A percentile compares a stretch with the other conserved stretches of the same genome.
These are phyloP conservation scores for Diadema setosum DNA, from an alignment of 35 echinoderm and acorn worm species.

Conservation along the genomic window DNA sequence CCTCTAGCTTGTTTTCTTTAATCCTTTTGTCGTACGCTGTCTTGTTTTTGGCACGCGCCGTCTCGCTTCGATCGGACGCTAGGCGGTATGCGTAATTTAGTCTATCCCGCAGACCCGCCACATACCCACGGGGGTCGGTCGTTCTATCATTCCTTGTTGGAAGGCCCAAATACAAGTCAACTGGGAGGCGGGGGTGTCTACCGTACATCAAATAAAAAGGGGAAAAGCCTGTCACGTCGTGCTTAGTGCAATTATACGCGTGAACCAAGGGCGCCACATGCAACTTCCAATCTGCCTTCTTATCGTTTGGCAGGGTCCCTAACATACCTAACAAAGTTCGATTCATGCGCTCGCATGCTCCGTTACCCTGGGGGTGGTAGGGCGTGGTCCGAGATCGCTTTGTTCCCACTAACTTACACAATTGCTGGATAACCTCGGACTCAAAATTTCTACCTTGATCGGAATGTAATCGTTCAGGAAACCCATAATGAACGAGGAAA, in stretches of 20 bases:
- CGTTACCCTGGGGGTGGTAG: constrained; percentile 71
- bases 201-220: constrained; percentile 62
- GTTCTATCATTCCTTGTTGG: background rate
- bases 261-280: constrained; percentile 43
- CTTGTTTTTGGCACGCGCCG: background rate
- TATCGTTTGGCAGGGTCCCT: constrained; percentile 23
- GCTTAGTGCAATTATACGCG: constrained; percentile 67
- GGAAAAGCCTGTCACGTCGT: constrained; percentile 51
- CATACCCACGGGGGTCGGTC: background rate
- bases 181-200: constrained; percentile 28
- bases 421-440: constrained; percentile 12
- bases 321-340: constrained; percentile 65
- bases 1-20: background rate
- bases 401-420: constrained; percentile 8
- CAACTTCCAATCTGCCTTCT: constrained; percentile 57
- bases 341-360: constrained; percentile 51
- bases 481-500: constrained; percentile 34
- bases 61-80: background rate
- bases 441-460: constrained; percentile 49
- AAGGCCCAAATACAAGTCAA: constrained; percentile 47
- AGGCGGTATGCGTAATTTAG: background rate
- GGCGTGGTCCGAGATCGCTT: constrained; percentile 47
- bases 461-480: constrained; percentile 40
- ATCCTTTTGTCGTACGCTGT: constrained; percentile 35
- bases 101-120: background rate